These are phyloP conservation scores for Pogona vitticeps DNA, from an alignment of 2,113 vertebrate species.

Conservation along the genomic window DNA sequence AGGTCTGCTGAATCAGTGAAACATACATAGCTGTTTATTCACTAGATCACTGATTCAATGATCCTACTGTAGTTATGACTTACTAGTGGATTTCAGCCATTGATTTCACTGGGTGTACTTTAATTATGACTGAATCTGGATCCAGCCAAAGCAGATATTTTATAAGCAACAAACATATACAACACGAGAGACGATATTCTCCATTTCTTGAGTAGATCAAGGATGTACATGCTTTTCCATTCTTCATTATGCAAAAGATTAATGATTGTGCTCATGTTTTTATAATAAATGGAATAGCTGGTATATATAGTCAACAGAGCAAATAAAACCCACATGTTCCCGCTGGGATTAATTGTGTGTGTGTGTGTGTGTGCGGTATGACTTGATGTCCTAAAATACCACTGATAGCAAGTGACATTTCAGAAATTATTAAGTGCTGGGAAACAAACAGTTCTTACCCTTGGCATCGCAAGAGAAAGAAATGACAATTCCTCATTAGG, in stretches of 20 bases:
- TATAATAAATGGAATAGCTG: background rate
- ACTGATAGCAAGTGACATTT: slow-evolving; percentile 23
- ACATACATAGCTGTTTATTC: no score
- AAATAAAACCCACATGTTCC: slow-evolving; percentile 42
- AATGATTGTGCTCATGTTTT: background rate
- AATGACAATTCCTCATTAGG: slow-evolving; percentile 6
- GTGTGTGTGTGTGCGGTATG: no score
- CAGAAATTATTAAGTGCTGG: background rate
- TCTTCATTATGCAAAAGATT: background rate
- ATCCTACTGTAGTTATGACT: no score
- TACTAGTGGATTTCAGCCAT: background rate
- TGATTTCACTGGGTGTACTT: background rate
- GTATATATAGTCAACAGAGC: background rate
- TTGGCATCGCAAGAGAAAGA: slow-evolving; percentile 18
- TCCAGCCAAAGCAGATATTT: background rate
- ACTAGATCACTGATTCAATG: no score
- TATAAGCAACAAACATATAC: background rate
- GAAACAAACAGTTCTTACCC: slow-evolving; percentile 25
- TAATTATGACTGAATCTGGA: background rate
- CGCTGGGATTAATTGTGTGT: slow-evolving; percentile 32
- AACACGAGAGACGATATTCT: background rate
- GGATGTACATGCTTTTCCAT: background rate
- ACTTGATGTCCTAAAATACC: slow-evolving; percentile 14
- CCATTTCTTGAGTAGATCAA: background rate
- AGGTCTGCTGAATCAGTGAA: no score